Conservation (phyloP, 2,888 invertebrate species). For the Leucoptera coffeella region DNA sequence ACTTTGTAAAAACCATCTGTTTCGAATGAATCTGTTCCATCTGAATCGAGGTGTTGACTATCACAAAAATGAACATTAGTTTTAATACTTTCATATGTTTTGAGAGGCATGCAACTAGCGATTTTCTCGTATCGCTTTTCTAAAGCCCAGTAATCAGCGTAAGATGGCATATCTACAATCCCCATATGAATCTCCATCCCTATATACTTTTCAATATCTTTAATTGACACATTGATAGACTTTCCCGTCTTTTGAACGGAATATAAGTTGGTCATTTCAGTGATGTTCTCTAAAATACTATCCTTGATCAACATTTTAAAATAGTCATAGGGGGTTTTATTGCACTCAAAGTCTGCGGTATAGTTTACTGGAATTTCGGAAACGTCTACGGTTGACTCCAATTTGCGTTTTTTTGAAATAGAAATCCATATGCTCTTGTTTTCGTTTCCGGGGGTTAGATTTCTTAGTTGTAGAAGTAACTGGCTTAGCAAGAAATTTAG, state of each 20-base stretch:
- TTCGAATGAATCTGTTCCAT: too few species aligned
- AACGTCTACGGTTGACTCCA: too few species aligned
- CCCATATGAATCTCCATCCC: constrained; percentile 1
- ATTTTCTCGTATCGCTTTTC: neutral
- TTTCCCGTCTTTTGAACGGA: neutral
- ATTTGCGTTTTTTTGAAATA: too few species aligned
- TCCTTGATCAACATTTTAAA: constrained; percentile 1
- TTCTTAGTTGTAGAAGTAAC: too few species aligned
- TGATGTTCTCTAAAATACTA: neutral
- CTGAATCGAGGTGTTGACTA: neutral
- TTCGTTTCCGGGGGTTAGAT: too few species aligned
- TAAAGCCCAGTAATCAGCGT: neutral
- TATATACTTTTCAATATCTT: neutral
- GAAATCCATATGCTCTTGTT: too few species aligned
- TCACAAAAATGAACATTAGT: neutral
- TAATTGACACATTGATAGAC: neutral
- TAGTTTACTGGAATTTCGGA: too few species aligned
- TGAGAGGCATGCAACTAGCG: neutral
- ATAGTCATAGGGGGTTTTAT: neutral
- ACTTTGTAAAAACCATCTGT: constrained; percentile 1
- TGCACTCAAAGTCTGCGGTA: too few species aligned
- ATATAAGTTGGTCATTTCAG: neutral
- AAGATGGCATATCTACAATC: constrained; percentile 1
- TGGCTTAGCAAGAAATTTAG: too few species aligned
- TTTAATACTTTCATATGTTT: neutral